Conservation (phyloP, 2,888 invertebrate genomes). For the Phlogophora meticulosa region DNA sequence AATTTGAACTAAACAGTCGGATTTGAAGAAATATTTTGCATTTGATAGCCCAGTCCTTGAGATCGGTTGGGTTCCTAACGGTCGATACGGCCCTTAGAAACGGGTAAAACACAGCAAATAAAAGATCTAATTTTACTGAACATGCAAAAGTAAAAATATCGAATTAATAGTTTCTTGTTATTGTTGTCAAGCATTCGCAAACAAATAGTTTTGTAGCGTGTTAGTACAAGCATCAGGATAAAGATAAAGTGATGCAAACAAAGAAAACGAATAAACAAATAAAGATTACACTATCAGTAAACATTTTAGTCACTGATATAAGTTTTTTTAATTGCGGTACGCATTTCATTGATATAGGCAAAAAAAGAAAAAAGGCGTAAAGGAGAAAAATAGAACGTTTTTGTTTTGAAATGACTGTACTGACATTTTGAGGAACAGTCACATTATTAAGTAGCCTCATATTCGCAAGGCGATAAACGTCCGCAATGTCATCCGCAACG, state of each 20-base stretch:
- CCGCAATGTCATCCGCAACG: not conserved
- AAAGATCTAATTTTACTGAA: not conserved
- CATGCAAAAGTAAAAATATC: not conserved
- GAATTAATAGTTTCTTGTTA: not conserved
- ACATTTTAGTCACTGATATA: constrained; percentile 23
- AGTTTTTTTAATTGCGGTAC: constrained; percentile 1
- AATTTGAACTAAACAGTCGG: no score
- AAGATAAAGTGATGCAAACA: constrained; percentile 17
- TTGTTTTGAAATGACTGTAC: not conserved
- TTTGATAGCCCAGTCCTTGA: no score
- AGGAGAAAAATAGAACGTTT: not conserved
- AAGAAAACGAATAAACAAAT: constrained; percentile 23
- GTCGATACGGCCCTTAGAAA: no score
- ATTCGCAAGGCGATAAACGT: not conserved
- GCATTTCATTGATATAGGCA: not conserved
- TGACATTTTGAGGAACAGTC: no score
- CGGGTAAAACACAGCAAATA: no score
- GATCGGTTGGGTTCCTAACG: no score
- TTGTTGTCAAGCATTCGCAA: constrained; percentile 27
- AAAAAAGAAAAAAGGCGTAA: no score
- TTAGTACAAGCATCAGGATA: not conserved
- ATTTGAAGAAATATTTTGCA: no score
- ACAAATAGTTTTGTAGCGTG: not conserved
- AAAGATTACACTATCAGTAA: constrained; percentile 34
- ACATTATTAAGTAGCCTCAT: no score